A percentile compares a stretch with the other conserved stretches of the same genome.
These are phyloP conservation scores for Mythimna loreyi DNA, from an alignment of 2,888 invertebrate species.

Conservation along the genomic window DNA sequence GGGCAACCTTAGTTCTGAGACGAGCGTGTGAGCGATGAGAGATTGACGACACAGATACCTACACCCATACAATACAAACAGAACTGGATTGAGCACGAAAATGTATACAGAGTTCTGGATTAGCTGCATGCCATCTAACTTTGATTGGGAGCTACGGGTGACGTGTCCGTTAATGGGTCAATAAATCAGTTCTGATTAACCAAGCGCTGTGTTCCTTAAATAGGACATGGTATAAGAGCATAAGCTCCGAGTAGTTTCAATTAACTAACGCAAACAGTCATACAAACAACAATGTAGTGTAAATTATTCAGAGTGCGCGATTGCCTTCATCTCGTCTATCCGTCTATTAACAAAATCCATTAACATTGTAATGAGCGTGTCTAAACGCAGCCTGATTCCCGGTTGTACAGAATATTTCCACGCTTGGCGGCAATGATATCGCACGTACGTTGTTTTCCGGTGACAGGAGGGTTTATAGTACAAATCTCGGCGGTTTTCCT, in stretches of 20 bases:
- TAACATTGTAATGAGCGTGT: conserved; percentile 31
- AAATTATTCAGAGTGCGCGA: conserved; percentile 35
- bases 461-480: conserved; percentile 80
- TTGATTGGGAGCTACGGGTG: conserved; percentile 29
- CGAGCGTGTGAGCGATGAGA: conserved; percentile 49
- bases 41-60: conserved; percentile 38
- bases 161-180: conserved; percentile 18
- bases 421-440: conserved; percentile 66
- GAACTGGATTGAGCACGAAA: conserved; percentile 17
- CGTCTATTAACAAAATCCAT: conserved; percentile 41
- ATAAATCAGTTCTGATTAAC: conserved; percentile 44
- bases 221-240: conserved; percentile 1
- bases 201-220: conserved; percentile 14
- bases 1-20: conserved; percentile 51
- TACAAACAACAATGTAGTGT: conserved; percentile 15
- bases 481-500: conserved; percentile 79
- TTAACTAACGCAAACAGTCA: conserved; percentile 20
- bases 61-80: conserved; percentile 25
- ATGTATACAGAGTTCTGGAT: conserved; percentile 13
- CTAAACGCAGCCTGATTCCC: conserved; percentile 35
- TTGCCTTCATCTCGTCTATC: conserved; percentile 26
- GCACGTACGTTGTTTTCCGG: conserved; percentile 71
- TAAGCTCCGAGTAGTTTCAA: conserved; percentile 26
- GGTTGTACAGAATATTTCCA: conserved; percentile 58
- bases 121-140: conserved; percentile 23